Percentiles rank a stretch among this genome's conserved stretches.
phyloP scores from a whole-genome alignment of 2,113 vertebrate genomes.

The Aramus guarauna region DNA sequence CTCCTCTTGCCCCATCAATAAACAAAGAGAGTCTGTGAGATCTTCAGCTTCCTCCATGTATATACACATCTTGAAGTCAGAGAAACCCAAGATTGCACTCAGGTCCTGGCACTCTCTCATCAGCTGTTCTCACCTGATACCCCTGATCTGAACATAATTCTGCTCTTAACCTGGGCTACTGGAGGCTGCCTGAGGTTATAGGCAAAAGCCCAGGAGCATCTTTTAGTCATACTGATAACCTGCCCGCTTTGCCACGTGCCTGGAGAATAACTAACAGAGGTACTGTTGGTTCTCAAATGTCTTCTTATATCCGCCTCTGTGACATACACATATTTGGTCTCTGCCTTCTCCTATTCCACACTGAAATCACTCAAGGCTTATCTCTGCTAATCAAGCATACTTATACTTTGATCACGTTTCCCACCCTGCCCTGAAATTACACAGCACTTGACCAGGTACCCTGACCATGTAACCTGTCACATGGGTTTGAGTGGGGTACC shows the following conservation, averaged over 20 bases:
- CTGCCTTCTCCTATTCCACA: background rate
- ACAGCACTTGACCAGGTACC: background rate
- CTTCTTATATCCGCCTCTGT: background rate
- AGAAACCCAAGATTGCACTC: background rate
- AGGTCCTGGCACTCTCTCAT: background rate
- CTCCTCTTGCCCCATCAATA: background rate
- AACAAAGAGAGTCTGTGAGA: background rate
- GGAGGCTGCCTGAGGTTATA: background rate
- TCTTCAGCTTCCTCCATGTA: background rate
- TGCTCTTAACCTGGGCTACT: background rate
- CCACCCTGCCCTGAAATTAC: background rate
- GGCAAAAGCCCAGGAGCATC: background rate
- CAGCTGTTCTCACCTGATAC: background rate
- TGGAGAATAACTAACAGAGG: background rate
- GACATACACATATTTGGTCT: background rate
- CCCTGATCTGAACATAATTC: background rate
- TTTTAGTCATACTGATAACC: background rate
- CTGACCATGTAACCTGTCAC: background rate
- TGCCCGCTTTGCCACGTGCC: background rate
- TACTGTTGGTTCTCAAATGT: background rate
- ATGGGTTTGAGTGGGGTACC: background rate
- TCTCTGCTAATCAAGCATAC: background rate
- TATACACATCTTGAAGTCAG: background rate
- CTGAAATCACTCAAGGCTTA: background rate
- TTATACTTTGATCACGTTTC: background rate